Evolutionary conservation across 2,797 vertebrate species (phyloP), one percentile per base, ranked within the genome.

Genomic region (Phrynocephalus guinanensis): DNA sequence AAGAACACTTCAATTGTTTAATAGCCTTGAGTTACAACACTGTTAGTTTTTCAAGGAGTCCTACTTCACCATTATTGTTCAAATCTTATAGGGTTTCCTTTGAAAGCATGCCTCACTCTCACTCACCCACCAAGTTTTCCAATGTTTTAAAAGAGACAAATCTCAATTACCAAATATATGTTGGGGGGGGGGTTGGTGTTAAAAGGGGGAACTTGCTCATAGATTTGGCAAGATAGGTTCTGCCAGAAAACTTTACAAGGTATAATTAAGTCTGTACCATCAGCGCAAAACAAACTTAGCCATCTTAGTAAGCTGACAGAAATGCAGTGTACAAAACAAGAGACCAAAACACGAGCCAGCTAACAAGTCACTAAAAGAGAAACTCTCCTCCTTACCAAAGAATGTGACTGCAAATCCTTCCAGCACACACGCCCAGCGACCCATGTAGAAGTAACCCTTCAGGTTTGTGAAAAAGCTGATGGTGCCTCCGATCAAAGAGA

Each of bases 371-470:
- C 24, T 13, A 81, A 83, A 48, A 38, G 5, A 86, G 30, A 88
- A 90, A 79, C 13, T 72, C 83, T 83, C 18, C 81, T 83, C 95
- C 98, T 97, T 97, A 99, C 98, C 98, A 92, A 99, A 98, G 95
- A 97, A 98, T 28, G 98, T 98, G n/a, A 99, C 98, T 1, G 97
- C 98, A 90, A 99, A 99, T 83, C 98, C 98, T 94, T 99, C 98
- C 92, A 98, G 71, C 10, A 98, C 95, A 63, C 98, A 99, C 83
- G 98, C 97, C 97, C 98, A 98, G 84, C 82, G 95, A 86, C 98
- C 98, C 89, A 99, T 96, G 90, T 97, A 98, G 96, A 99, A 98
- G 90, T 97, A 98, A 13, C 98, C 98, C 56, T 96, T 95, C 5
- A 98, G 93, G 89, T 99, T 98, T 0, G 98, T 98, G 79, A 98